Conservation (phyloP, 2,888 invertebrate species). For the Brachyptera risi region DNA sequence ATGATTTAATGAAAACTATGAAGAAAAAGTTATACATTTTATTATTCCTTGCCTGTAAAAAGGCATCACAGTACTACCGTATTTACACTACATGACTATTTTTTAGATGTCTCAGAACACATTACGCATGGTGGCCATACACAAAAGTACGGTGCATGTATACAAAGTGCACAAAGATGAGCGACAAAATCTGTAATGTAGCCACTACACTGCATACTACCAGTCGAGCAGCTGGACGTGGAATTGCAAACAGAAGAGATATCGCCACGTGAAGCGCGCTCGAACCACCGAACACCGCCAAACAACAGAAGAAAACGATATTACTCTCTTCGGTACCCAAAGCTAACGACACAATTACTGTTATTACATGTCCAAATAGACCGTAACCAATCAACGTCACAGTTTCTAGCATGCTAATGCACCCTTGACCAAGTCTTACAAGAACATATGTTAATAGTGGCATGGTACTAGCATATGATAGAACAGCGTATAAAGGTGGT, state of each 20-base stretch:
- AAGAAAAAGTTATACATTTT: no score
- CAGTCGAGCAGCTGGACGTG: constrained; percentile 47
- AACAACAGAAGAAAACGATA: constrained; percentile 46
- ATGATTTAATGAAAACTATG: no score
- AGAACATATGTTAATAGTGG: constrained; percentile 43
- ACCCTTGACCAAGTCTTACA: constrained; percentile 41
- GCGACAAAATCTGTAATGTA: constrained; percentile 47
- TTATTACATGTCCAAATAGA: constrained; percentile 48
- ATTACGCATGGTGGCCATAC: constrained; percentile 36
- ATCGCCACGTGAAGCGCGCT: constrained; percentile 48
- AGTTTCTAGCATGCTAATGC: constrained; percentile 43
- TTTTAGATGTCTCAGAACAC: neutral
- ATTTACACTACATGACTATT: neutral
- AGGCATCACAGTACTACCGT: no score
- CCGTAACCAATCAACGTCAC: constrained; percentile 48
- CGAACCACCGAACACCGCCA: constrained; percentile 47
- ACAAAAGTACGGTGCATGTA: constrained; percentile 49
- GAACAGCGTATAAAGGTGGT: constrained; percentile 42
- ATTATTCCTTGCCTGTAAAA: no score
- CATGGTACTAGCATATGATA: constrained; percentile 42
- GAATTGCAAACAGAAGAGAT: constrained; percentile 47
- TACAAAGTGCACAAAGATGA: constrained; percentile 51
- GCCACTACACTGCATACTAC: constrained; percentile 49
- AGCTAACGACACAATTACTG: constrained; percentile 44
- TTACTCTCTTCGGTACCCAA: constrained; percentile 46